Conservation (phyloP, 2,888 invertebrate species). For the Parochlus steinenii region DNA sequence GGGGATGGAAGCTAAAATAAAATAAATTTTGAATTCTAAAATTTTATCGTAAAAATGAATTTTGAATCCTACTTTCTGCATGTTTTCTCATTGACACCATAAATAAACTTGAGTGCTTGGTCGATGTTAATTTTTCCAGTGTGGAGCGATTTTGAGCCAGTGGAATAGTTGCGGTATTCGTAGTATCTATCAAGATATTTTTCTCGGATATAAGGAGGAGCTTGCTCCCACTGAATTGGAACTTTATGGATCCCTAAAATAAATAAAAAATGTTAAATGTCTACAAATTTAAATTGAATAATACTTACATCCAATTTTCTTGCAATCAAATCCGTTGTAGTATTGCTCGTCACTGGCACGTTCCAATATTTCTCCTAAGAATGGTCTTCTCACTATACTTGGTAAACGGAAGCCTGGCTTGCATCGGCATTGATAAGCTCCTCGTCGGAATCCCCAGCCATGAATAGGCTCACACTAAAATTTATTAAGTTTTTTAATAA, state of each 20-base stretch:
- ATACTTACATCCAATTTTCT: conserved; percentile 75
- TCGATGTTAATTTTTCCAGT: conserved; percentile 56
- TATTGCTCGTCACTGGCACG: conserved; percentile 84
- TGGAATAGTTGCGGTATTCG: conserved; percentile 54
- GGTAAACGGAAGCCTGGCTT: conserved; percentile 78
- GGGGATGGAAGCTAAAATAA: conserved; percentile 43
- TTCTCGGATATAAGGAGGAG: conserved; percentile 50
- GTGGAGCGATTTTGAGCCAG: conserved; percentile 48
- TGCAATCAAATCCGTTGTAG: conserved; percentile 82
- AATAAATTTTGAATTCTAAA: conserved; percentile 13
- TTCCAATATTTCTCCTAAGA: conserved; percentile 85
- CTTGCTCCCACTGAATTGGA: conserved; percentile 67
- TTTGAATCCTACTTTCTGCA: conserved; percentile 29
- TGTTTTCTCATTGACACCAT: conserved; percentile 41
- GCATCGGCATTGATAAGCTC: conserved; percentile 91
- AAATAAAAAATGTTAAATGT: conserved; percentile 11
- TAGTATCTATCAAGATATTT: conserved; percentile 55
- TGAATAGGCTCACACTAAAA: conserved; percentile 83
- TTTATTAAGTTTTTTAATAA: conserved; percentile 14
- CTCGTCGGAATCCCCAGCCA: conserved; percentile 90
- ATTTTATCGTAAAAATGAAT: conserved; percentile 1
- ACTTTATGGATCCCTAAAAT: conserved; percentile 65
- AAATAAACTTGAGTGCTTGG: conserved; percentile 58
- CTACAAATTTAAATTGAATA: conserved; percentile 5
- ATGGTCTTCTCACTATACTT: conserved; percentile 72